These are phyloP conservation scores for Ceyx cyanopectus DNA, from an alignment of 2,113 vertebrate species.

Conservation along the genomic window DNA sequence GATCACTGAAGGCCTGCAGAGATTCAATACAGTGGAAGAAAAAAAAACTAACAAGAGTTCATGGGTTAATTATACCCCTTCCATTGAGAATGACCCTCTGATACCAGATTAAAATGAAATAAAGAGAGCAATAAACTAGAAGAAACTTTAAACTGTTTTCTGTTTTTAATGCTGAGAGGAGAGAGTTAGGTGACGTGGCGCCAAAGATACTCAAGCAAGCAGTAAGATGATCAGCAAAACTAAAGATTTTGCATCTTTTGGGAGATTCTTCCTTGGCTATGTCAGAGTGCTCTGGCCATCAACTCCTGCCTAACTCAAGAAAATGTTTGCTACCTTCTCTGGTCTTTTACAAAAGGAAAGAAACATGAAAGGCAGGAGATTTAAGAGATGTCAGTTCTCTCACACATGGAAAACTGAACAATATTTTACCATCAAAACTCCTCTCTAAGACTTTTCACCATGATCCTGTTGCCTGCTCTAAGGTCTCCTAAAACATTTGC, in stretches of 20 bases:
- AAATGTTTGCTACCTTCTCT: background rate
- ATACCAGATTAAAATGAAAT: background rate
- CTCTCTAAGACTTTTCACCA: background rate
- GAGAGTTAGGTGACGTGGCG: background rate
- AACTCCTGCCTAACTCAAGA: background rate
- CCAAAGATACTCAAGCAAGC: background rate
- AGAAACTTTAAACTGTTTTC: background rate
- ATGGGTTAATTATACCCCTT: background rate
- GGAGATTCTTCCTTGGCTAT: background rate
- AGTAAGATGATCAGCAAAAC: background rate
- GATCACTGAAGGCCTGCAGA: background rate
- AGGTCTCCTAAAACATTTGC: background rate
- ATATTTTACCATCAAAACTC: background rate
- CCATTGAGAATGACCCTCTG: background rate
- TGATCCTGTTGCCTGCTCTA: background rate
- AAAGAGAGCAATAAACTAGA: background rate
- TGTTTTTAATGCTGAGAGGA: background rate
- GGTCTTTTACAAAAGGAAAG: background rate
- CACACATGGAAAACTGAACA: background rate
- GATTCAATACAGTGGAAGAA: rapidly evolving
- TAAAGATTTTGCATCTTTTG: background rate
- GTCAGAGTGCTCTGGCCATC: background rate
- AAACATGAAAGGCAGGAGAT: background rate
- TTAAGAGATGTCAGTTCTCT: background rate
- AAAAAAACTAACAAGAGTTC: background rate